These are phyloP conservation scores for Neolamprologus longior DNA, from an alignment of 2,113 vertebrate genomes.

Conservation along the genomic window DNA sequence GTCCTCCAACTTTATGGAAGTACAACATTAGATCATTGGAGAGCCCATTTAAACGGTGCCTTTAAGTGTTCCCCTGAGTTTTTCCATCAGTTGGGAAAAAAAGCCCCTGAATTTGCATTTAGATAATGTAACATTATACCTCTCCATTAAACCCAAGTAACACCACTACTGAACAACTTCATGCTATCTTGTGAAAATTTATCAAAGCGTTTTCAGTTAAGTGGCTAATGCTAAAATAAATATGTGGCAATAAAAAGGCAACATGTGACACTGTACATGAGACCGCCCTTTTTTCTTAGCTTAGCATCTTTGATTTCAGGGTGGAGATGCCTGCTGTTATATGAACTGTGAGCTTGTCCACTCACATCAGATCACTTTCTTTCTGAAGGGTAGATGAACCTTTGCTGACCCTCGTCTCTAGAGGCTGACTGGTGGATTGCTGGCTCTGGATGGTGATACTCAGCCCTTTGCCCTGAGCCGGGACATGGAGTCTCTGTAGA, in stretches of 20 bases:
- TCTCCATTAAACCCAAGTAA: background rate
- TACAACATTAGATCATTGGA: conserved; percentile 1
- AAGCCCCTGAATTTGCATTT: conserved; percentile 5
- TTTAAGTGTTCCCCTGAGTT: background rate
- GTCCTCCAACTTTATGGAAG: background rate
- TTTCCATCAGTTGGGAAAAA: background rate
- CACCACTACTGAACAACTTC: background rate
- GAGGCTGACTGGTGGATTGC: background rate
- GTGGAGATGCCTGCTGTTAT: background rate
- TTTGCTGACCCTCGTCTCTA: conserved; percentile 2
- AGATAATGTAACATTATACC: background rate
- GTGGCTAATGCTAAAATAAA: background rate
- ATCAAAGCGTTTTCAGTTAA: background rate
- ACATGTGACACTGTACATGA: background rate
- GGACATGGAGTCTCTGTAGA: background rate
- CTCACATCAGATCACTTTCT: conserved; percentile 36
- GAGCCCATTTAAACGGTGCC: background rate
- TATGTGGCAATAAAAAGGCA: background rate
- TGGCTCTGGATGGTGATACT: conserved; percentile 10
- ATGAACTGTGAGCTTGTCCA: conserved; percentile 30
- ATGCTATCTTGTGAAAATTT: background rate
- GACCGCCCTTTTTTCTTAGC: background rate
- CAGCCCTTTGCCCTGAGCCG: conserved; percentile 16
- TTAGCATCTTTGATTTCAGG: background rate
- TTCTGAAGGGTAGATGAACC: conserved; percentile 30